Percentiles rank a stretch among this genome's conserved stretches.
Evolutionary conservation across 37 sponge, comb jelly and placozoan species (phyloP).

Genomic region (Agelas oroides): DNA sequence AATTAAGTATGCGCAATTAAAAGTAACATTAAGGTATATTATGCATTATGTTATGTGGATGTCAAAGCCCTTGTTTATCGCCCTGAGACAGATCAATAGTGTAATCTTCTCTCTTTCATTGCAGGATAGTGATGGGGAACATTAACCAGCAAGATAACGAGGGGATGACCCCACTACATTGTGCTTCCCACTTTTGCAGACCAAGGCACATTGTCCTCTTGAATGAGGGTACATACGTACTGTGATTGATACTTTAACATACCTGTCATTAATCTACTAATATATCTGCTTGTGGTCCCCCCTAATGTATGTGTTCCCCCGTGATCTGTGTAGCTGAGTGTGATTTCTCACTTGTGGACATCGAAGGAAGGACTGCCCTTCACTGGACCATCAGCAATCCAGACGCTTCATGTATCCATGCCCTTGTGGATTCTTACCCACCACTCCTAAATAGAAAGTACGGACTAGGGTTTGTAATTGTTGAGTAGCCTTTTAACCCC

Average conservation of each 20-base stretch:
- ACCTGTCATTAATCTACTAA: no score
- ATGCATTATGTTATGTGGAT: no score
- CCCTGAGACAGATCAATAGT: no score
- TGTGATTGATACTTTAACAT: no score
- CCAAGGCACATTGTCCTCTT: slow-evolving; percentile 74
- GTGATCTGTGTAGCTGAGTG: slow-evolving; percentile 56
- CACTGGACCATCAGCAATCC: slow-evolving; percentile 86
- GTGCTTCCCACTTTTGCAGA: slow-evolving; percentile 80
- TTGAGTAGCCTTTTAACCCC: no score
- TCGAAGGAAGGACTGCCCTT: slow-evolving; percentile 85
- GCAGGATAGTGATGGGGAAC: slow-evolving; percentile 69
- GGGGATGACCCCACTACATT: slow-evolving; percentile 84
- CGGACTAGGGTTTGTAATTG: neutral
- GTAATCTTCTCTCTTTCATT: no score
- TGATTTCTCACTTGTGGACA: slow-evolving; percentile 76
- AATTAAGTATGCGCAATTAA: neutral
- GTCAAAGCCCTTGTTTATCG: no score
- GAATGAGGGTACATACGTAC: slow-evolving; percentile 65
- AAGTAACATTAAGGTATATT: no score
- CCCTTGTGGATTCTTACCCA: slow-evolving; percentile 70
- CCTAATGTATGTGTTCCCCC: no score
- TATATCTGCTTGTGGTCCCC: no score
- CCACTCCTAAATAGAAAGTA: slow-evolving; percentile 76
- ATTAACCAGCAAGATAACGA: slow-evolving; percentile 79
- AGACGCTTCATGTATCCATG: slow-evolving; percentile 51